Conservation (phyloP, 92 coral and sea anemone species). For the Pocillopora grandis region DNA sequence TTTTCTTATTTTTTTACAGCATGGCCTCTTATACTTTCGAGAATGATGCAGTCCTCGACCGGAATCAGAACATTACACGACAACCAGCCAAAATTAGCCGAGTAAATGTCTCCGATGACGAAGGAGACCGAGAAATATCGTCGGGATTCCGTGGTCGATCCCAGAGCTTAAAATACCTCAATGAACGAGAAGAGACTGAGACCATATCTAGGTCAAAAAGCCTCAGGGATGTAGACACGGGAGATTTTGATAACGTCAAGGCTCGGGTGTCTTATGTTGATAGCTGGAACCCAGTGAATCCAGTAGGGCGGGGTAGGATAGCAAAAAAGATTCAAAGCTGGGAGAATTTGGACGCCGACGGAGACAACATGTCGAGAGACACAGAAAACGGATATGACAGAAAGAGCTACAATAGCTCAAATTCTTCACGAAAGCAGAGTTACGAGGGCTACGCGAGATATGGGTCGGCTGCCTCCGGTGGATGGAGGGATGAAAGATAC, state of each 20-base stretch:
- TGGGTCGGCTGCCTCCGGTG: neutral
- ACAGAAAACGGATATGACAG: slow-evolving; percentile 19
- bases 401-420: neutral
- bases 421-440: neutral
- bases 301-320: slow-evolving; percentile 35
- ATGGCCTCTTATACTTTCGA: slow-evolving; percentile 32
- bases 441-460: neutral
- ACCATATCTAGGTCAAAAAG: slow-evolving; percentile 41
- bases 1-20: neutral
- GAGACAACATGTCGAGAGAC: neutral
- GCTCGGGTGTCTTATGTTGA: slow-evolving; percentile 35
- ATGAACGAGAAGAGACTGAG: slow-evolving; percentile 33
- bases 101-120: slow-evolving; percentile 24
- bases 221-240: slow-evolving; percentile 38
- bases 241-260: slow-evolving; percentile 22
- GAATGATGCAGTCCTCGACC: slow-evolving; percentile 7
- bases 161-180: slow-evolving; percentile 41
- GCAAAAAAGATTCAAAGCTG: slow-evolving; percentile 38
- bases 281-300: slow-evolving; percentile 44
- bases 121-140: slow-evolving; percentile 9
- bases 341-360: slow-evolving; percentile 38
- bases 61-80: slow-evolving; percentile 21
- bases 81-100: slow-evolving; percentile 1
- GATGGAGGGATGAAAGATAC: slow-evolving; percentile 15
- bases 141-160: slow-evolving; percentile 28